Conservation (phyloP, 2,888 invertebrate genomes). For the Sinodicranocentrus sp. region DNA sequence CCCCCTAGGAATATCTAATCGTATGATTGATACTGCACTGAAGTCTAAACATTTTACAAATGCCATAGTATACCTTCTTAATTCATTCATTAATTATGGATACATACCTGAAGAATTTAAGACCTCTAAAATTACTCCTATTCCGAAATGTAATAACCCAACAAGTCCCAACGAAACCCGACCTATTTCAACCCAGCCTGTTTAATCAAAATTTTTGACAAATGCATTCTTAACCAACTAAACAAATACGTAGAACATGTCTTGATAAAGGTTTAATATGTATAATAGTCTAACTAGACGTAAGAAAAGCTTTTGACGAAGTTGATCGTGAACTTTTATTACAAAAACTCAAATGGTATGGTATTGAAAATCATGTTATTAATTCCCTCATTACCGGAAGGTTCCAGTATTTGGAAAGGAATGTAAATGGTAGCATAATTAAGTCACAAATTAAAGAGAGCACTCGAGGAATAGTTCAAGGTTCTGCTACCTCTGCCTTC, state of each 20-base stretch:
- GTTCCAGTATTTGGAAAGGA: constrained; percentile 33
- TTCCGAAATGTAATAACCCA: constrained; percentile 38
- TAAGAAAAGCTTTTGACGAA: constrained; percentile 57
- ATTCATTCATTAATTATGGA: constrained; percentile 13
- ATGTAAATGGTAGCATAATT: not conserved
- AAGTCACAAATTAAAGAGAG: constrained; percentile 4
- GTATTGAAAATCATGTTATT: constrained; percentile 38
- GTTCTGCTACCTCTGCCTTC: not conserved
- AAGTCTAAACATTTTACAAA: not conserved
- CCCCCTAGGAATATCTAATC: constrained; percentile 6
- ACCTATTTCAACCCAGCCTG: constrained; percentile 43
- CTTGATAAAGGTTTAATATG: constrained; percentile 41
- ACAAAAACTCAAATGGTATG: constrained; percentile 54
- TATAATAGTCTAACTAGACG: constrained; percentile 45
- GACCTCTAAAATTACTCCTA: constrained; percentile 13
- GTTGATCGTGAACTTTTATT: constrained; percentile 27
- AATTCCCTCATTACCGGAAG: constrained; percentile 30
- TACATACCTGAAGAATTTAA: constrained; percentile 21
- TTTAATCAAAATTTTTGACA: constrained; percentile 48
- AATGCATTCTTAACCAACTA: constrained; percentile 33
- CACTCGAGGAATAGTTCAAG: constrained; percentile 27
- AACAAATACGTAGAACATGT: constrained; percentile 2
- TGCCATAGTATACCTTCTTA: too few species aligned
- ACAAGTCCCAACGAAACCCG: constrained; percentile 22
- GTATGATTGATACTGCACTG: not conserved